Conservation (phyloP, 2,888 invertebrate species). For the Lampropteryx suffumata region DNA sequence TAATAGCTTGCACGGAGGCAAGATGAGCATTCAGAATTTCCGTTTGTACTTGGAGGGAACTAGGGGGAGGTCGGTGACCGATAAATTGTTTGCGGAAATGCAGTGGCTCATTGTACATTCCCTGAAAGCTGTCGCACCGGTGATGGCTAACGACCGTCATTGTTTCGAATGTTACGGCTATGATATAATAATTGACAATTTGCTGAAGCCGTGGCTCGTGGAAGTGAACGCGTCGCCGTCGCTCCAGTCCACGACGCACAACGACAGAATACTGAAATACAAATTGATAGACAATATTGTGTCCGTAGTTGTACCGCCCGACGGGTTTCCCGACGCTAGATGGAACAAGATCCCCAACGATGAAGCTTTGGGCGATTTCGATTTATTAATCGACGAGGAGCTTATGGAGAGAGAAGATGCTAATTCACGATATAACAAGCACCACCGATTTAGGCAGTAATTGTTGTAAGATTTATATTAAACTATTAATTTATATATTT, state of each 20-base stretch:
- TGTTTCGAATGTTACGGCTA: conserved; percentile 98
- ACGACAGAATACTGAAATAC: conserved; percentile 96
- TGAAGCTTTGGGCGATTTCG: conserved; percentile 91
- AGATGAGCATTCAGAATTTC: conserved; percentile 96
- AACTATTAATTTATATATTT: conserved; percentile 15
- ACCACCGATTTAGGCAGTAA: conserved; percentile 43
- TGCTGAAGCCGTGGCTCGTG: conserved; percentile 96
- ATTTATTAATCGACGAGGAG: conserved; percentile 93
- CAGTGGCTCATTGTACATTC: conserved; percentile 97
- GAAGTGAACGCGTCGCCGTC: conserved; percentile 98
- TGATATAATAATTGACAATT: conserved; percentile 97
- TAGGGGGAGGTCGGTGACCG: conserved; percentile 93
- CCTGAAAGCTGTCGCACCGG: conserved; percentile 95
- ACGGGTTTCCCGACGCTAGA: conserved; percentile 93
- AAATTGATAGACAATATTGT: conserved; percentile 97
- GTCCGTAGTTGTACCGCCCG: conserved; percentile 94
- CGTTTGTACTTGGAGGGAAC: conserved; percentile 96
- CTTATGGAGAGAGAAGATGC: conserved; percentile 86
- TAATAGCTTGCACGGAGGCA: conserved; percentile 96
- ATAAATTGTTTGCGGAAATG: conserved; percentile 94
- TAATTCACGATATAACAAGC: conserved; percentile 53
- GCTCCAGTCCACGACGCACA: conserved; percentile 95
- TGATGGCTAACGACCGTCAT: conserved; percentile 96
- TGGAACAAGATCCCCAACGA: conserved; percentile 92
- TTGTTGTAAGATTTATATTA: conserved; percentile 2